Evolutionary conservation across 2,797 vertebrate species (phyloP).

Genomic region (Botia almorhae): DNA sequence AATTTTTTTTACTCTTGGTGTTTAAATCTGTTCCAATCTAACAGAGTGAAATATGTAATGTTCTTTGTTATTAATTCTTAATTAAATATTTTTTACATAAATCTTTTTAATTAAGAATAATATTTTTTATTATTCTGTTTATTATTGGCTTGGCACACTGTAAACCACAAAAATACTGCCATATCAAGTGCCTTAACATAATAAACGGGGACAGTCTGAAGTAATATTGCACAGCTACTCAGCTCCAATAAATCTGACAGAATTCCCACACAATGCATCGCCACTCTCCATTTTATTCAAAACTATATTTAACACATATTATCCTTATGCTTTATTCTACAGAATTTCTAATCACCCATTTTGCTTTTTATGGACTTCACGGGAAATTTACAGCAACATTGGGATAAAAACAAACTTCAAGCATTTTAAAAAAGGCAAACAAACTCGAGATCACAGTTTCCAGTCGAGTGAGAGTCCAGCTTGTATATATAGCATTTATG

Average conservation of each 20-base stretch:
- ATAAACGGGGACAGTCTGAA: neutral
- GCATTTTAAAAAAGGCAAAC: conserved; percentile 41
- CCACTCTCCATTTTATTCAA: conserved; percentile 63
- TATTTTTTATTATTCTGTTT: no score
- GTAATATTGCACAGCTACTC: neutral
- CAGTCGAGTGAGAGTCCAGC: conserved; percentile 48
- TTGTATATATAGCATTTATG: conserved; percentile 12
- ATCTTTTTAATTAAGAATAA: no score
- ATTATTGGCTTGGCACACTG: no score
- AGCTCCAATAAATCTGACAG: neutral
- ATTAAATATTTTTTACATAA: no score
- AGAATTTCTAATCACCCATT: conserved; percentile 35
- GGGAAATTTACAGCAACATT: conserved; percentile 43
- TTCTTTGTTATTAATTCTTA: no score
- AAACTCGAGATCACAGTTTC: conserved; percentile 56
- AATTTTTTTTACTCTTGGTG: no score
- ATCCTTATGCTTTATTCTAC: conserved; percentile 51
- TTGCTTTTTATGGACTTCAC: conserved; percentile 28
- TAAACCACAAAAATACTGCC: no score
- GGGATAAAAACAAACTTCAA: conserved; percentile 6
- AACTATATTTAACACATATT: conserved; percentile 65
- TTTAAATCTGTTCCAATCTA: no score
- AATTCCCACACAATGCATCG: conserved; percentile 11
- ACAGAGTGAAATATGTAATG: no score
- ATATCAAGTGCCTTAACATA: neutral